These are phyloP conservation scores for Ceramica pisi DNA, from an alignment of 2,888 invertebrate genomes.

Conservation along the genomic window DNA sequence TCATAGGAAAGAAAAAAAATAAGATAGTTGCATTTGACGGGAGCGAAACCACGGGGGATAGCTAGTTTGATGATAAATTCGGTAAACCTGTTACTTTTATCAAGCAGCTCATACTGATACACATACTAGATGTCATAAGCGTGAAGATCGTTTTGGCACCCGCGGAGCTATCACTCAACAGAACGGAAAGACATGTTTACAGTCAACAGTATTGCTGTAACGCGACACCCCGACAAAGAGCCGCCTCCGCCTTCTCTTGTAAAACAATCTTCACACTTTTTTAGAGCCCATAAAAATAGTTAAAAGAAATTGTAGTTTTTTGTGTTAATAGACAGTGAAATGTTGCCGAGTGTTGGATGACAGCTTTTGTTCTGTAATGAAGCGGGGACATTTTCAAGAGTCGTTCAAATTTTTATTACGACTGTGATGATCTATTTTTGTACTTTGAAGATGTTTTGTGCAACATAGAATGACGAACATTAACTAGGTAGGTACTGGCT, in stretches of 20 bases:
- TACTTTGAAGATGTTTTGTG: conserved; percentile 62
- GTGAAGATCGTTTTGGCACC: conserved; percentile 79
- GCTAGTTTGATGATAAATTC: conserved; percentile 21
- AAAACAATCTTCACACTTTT: conserved; percentile 90
- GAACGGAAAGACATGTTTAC: conserved; percentile 89
- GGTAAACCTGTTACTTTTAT: conserved; percentile 57
- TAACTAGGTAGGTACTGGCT: neutral
- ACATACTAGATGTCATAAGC: conserved; percentile 57
- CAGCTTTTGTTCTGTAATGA: conserved; percentile 90
- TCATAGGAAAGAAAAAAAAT: too few species aligned
- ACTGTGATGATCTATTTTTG: conserved; percentile 85
- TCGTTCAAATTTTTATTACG: conserved; percentile 84
- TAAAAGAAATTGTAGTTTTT: conserved; percentile 86
- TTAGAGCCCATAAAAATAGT: conserved; percentile 90
- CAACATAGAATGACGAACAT: conserved; percentile 53
- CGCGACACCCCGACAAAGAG: conserved; percentile 87
- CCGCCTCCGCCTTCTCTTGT: conserved; percentile 88
- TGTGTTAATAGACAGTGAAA: conserved; percentile 90
- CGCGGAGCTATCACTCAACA: conserved; percentile 83
- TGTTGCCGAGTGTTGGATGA: conserved; percentile 90
- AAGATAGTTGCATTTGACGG: too few species aligned
- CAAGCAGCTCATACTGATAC: conserved; percentile 54
- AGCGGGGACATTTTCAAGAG: conserved; percentile 87
- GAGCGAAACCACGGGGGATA: too few species aligned
- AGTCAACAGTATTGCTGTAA: conserved; percentile 85